Base-by-base conservation (phyloP, 2,113 vertebrate species). In the Pampusana beccarii region DNA sequence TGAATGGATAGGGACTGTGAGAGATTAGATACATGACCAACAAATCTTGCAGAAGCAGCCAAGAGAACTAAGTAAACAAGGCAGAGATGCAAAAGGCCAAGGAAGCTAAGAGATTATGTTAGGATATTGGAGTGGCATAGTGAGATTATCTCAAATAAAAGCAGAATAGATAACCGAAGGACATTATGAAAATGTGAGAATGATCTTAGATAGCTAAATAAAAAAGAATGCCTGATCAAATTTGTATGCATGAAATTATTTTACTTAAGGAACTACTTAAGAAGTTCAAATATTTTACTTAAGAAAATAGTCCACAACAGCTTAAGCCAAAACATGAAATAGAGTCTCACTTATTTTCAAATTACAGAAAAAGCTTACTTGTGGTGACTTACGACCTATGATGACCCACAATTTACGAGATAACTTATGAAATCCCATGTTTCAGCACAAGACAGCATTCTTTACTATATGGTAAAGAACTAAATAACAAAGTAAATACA, bases 301-400 rank as follows among this genome's bases (percentile, higher is more conserved):
- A 31, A 72, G 74, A 65, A 89, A 95, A 23, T 38, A 67, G 16
- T 62, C 36, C 26, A 62, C 36, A 93, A 25, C 12, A 65, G 11
- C 10, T 50, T 85, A 92, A 92, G 21, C 10, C 46, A 93, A 85
- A 96, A n/a, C 14, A 64, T 58, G 46, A 94, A 86, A 90, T 89
- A 78, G 11, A 74, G 38, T 7, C 31, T 65, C 57, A 73, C 24
- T 80, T 90, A 67, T 74, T 73, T 92, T 80, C 2, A 0, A 81
- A 88, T 95, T 91, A 74, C 18, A 73, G 38, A 58, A 87, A 29
- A 93, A 80, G 0, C 18, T 85, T 75, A 61, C 11, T 84, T 74
- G 29, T 50, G 13, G 33, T 67, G 48, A 44, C 9, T 62, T 82
- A 60, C 25, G 10, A 50, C 58, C 81, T 73, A 80, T 64, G 58